Conservation (phyloP, 2,888 invertebrate species). For the Zaprionus obscuricornis region DNA sequence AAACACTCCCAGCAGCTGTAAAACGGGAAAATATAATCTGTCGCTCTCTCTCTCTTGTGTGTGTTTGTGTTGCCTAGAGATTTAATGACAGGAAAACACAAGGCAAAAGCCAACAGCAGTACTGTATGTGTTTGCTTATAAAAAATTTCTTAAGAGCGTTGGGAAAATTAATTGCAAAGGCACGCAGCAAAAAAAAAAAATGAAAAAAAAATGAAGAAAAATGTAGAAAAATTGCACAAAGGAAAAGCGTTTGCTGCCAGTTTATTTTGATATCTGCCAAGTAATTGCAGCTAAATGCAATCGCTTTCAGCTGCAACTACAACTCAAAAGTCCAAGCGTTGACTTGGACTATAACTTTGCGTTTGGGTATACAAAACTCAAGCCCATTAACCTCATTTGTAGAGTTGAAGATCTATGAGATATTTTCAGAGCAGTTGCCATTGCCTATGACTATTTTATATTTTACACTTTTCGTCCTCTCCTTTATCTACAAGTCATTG, state of each 20-base stretch:
- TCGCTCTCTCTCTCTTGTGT: no score
- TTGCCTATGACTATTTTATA: no score
- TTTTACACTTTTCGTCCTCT: constrained; percentile 2
- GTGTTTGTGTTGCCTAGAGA: constrained; percentile 16
- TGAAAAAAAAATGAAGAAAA: constrained; percentile 10
- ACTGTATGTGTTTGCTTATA: not conserved
- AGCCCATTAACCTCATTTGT: constrained; percentile 52
- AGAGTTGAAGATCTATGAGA: no score
- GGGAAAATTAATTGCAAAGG: constrained; percentile 52
- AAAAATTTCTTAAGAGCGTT: constrained; percentile 28
- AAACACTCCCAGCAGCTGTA: constrained; percentile 15
- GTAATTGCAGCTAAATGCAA: constrained; percentile 52
- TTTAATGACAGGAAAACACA: constrained; percentile 41
- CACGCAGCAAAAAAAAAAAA: constrained; percentile 15
- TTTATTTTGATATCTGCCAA: constrained; percentile 45
- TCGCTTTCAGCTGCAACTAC: constrained; percentile 24
- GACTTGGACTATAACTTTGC: not conserved
- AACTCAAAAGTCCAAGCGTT: not conserved
- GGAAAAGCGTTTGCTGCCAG: constrained; percentile 45
- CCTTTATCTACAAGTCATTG: constrained; percentile 24
- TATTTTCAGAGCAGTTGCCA: constrained; percentile 33
- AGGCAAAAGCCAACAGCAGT: constrained; percentile 17
- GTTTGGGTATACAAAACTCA: constrained; percentile 22
- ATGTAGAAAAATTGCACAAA: constrained; percentile 30
- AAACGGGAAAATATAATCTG: constrained; percentile 30